Conservation (phyloP, 2,888 invertebrate species). For the Hyalella azteca region DNA sequence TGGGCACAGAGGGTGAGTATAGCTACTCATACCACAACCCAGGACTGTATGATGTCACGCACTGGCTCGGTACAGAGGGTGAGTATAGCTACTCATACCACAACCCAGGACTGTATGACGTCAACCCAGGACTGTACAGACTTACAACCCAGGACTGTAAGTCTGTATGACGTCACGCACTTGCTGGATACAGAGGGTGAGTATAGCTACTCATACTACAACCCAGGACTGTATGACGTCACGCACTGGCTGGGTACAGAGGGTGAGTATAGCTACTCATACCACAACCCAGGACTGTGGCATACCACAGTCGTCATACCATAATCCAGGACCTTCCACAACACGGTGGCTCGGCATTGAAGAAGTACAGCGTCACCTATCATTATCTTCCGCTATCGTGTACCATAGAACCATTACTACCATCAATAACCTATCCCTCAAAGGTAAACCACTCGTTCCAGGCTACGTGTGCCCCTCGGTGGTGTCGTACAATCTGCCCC, state of each 20-base stretch:
- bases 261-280: slow-evolving; percentile 42
- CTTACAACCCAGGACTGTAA: slow-evolving; percentile 31
- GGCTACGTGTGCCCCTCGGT: slow-evolving; percentile 53
- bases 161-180: slow-evolving; percentile 42
- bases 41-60: slow-evolving; percentile 35
- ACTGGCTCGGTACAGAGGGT: slow-evolving; percentile 46
- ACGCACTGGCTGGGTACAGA: slow-evolving; percentile 45
- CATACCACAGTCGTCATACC: too few species aligned
- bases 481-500: slow-evolving; percentile 35
- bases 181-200: slow-evolving; percentile 45
- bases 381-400: too few species aligned
- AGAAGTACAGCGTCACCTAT: too few species aligned
- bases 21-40: slow-evolving; percentile 41
- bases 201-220: slow-evolving; percentile 36
- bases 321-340: too few species aligned
- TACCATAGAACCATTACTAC: too few species aligned
- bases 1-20: slow-evolving; percentile 44
- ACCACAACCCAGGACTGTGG: slow-evolving; percentile 34
- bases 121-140: too few species aligned
- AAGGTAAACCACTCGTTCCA: too few species aligned
- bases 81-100: slow-evolving; percentile 38
- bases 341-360: too few species aligned
- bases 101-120: slow-evolving; percentile 37
- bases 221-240: slow-evolving; percentile 35
- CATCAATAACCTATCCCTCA: too few species aligned